These are phyloP conservation scores for Mesorhabditis belari DNA, from an alignment of 2,888 invertebrate genomes.

Conservation along the genomic window DNA sequence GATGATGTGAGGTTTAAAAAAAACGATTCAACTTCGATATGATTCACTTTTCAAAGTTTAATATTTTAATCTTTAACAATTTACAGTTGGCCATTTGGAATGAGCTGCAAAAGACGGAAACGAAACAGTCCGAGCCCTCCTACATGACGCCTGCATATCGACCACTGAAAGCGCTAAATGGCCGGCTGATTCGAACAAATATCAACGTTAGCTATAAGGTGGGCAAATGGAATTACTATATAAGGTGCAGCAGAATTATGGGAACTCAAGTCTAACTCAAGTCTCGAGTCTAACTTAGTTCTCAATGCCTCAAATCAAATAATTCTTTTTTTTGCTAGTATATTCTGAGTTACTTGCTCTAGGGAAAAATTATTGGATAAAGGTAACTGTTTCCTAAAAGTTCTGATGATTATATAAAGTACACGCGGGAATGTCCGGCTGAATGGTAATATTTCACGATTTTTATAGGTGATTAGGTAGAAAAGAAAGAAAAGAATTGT, in stretches of 20 bases:
- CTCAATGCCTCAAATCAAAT: too few relatives aligned
- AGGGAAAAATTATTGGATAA: too few relatives aligned
- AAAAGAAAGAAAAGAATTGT: too few relatives aligned
- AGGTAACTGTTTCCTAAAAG: too few relatives aligned
- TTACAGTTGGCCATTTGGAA: constrained; percentile 50
- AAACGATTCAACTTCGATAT: neutral
- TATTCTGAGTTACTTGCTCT: too few relatives aligned
- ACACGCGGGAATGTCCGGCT: too few relatives aligned
- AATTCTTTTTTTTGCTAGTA: neutral
- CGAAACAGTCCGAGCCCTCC: constrained; percentile 33
- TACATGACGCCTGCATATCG: constrained; percentile 70
- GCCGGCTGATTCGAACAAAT: constrained; percentile 87
- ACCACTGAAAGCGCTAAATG: constrained; percentile 83
- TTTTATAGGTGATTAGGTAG: too few relatives aligned
- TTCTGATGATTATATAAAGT: too few relatives aligned
- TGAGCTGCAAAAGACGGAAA: constrained; percentile 46
- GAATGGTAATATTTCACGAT: too few relatives aligned
- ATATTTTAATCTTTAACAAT: neutral
- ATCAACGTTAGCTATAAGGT: constrained; percentile 69
- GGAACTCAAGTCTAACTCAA: too few relatives aligned
- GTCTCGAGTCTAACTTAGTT: too few relatives aligned
- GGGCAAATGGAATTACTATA: neutral
- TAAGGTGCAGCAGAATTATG: too few relatives aligned
- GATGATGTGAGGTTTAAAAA: constrained; percentile 70
- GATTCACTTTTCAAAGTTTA: neutral